Evolutionary conservation across 1,140 invertebrate genomes (phyloP).

Genomic region (fruit fly (Drosophila melanogaster)): DNA sequence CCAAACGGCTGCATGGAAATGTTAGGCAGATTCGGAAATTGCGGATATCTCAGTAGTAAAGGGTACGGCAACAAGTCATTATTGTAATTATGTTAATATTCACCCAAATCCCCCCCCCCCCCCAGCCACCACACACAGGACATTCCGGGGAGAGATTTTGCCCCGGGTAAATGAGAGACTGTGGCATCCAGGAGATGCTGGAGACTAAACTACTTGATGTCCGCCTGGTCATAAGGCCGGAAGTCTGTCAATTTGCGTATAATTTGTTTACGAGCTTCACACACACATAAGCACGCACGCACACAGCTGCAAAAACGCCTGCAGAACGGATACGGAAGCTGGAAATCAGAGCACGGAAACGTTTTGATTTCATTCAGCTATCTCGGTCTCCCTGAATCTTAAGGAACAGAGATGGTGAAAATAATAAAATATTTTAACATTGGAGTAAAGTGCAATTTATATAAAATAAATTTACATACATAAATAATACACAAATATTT

Average conservation of each 20-base stretch:
- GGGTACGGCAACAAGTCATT: constrained; percentile 69
- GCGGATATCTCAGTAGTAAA: constrained; percentile 17
- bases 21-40: constrained; percentile 25
- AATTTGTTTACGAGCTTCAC: constrained; percentile 78
- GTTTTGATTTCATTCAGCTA: constrained; percentile 44
- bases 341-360: constrained; percentile 47
- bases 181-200: constrained; percentile 17
- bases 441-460: background rate
- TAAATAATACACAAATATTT: too few relatives aligned
- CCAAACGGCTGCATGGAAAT: constrained; percentile 20
- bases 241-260: constrained; percentile 75
- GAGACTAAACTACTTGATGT: constrained; percentile 34
- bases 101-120: constrained; percentile 4
- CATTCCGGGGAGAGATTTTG: constrained; percentile 10
- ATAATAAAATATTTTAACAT: background rate
- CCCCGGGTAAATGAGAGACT: constrained; percentile 10
- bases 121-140: constrained; percentile 1
- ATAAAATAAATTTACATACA: background rate
- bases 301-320: constrained; percentile 13
- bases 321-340: constrained; percentile 49
- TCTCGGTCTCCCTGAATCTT: background rate
- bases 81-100: constrained; percentile 78
- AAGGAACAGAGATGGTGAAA: background rate
- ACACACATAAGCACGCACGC: constrained; percentile 21
- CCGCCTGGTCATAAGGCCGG: constrained; percentile 31